Conservation (phyloP, 2,113 vertebrate genomes). For the Stegostoma tigrinum region DNA sequence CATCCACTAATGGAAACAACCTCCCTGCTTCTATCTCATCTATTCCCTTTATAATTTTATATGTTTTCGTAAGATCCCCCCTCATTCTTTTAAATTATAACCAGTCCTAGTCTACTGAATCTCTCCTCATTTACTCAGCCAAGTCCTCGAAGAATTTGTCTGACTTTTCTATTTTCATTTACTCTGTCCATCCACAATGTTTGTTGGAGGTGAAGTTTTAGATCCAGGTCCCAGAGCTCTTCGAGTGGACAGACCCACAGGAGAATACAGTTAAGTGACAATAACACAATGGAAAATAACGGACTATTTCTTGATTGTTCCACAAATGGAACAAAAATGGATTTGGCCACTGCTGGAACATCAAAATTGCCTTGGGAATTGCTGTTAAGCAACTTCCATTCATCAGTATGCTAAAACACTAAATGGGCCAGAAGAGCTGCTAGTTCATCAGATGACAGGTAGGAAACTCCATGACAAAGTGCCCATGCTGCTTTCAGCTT, state of each 20-base stretch:
- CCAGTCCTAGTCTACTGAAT: too few relatives aligned
- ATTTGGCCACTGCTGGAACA: neutral
- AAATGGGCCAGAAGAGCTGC: neutral
- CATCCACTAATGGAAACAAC: too few relatives aligned
- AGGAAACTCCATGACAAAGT: neutral
- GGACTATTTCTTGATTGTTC: neutral
- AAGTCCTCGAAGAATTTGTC: neutral
- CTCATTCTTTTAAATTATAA: too few relatives aligned
- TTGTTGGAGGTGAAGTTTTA: neutral
- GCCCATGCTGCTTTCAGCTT: neutral
- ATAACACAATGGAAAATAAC: neutral
- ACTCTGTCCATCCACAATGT: neutral
- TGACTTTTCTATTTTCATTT: neutral
- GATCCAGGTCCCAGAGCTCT: neutral
- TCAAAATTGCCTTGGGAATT: neutral
- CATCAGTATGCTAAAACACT: neutral
- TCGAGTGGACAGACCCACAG: neutral
- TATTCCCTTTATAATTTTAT: too few relatives aligned
- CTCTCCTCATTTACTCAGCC: too few relatives aligned
- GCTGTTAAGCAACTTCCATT: neutral
- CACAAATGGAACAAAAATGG: neutral
- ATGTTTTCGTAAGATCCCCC: too few relatives aligned
- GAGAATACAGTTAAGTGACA: neutral
- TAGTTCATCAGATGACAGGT: neutral
- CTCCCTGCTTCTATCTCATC: too few relatives aligned